Percentiles rank a stretch among this genome's conserved stretches.
These are phyloP conservation scores for Zhengitettix transpicula DNA, from an alignment of 2,888 invertebrate species.

Conservation along the genomic window DNA sequence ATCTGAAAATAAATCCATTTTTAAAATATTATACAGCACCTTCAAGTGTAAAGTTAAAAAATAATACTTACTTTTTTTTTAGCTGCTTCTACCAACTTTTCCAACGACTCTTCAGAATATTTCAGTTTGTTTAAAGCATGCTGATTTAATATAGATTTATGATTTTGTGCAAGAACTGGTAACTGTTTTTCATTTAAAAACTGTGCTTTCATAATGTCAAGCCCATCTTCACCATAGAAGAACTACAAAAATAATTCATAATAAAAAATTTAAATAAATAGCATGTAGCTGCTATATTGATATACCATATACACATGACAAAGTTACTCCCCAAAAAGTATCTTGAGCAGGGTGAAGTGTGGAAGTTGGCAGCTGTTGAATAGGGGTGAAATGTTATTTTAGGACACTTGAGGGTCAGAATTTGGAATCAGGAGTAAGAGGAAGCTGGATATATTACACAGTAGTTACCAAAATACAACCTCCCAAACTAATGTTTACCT, in stretches of 20 bases:
- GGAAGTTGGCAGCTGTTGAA: no score
- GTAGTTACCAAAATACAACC: no score
- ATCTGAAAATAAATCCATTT: neutral
- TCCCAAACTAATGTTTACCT: constrained; percentile 32
- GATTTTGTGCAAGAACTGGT: constrained; percentile 69
- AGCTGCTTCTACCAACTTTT: constrained; percentile 25
- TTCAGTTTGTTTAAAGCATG: constrained; percentile 16
- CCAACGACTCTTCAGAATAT: neutral
- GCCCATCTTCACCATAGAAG: constrained; percentile 83
- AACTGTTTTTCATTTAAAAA: constrained; percentile 64
- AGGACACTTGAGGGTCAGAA: no score
- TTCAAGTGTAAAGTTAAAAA: neutral
- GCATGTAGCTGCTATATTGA: no score
- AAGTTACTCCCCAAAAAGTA: no score
- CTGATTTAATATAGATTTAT: constrained; percentile 1
- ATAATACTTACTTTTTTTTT: neutral
- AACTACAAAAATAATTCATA: constrained; percentile 42
- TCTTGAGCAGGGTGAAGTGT: no score
- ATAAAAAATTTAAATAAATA: neutral
- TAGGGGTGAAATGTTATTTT: no score
- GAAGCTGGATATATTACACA: no score
- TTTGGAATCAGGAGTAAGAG: no score
- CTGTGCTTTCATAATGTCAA: constrained; percentile 75
- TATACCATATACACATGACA: no score
- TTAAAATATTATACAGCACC: neutral